These are phyloP conservation scores for Seriola dumerili DNA, from an alignment of 2,113 vertebrate genomes.

Conservation along the genomic window DNA sequence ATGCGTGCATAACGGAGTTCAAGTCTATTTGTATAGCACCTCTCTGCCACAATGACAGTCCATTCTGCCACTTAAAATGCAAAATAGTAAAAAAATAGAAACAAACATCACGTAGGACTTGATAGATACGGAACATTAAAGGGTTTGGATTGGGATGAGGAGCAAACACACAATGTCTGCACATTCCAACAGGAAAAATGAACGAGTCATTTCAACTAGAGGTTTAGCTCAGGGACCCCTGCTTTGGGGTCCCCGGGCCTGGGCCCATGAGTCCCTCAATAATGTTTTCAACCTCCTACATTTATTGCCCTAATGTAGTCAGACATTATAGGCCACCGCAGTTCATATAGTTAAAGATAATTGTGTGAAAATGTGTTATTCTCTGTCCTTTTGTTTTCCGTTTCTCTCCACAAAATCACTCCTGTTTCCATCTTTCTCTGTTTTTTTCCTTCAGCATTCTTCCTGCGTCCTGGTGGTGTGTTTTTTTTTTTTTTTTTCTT, in stretches of 20 bases:
- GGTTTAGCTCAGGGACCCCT: not conserved
- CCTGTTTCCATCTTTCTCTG: not conserved
- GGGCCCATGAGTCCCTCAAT: not conserved
- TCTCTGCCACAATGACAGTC: too few relatives aligned
- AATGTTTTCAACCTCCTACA: not conserved
- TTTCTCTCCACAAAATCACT: constrained; percentile 16
- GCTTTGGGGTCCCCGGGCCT: not conserved
- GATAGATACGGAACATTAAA: too few relatives aligned
- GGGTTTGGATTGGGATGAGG: too few relatives aligned
- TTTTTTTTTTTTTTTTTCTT: not conserved
- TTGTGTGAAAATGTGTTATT: not conserved
- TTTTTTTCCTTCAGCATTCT: constrained; percentile 22
- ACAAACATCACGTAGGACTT: too few relatives aligned
- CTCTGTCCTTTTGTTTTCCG: not conserved
- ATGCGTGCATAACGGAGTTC: too few relatives aligned
- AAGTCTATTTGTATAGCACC: too few relatives aligned
- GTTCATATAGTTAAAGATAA: not conserved
- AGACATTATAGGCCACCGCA: not conserved
- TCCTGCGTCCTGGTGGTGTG: not conserved
- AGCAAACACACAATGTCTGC: too few relatives aligned
- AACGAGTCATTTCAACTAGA: too few relatives aligned
- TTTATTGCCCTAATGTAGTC: not conserved
- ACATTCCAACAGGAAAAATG: not conserved
- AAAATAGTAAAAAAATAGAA: too few relatives aligned
- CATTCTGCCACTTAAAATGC: too few relatives aligned